Conservation (phyloP, 2,113 vertebrate genomes). For the Lepidothrix coronata region DNA sequence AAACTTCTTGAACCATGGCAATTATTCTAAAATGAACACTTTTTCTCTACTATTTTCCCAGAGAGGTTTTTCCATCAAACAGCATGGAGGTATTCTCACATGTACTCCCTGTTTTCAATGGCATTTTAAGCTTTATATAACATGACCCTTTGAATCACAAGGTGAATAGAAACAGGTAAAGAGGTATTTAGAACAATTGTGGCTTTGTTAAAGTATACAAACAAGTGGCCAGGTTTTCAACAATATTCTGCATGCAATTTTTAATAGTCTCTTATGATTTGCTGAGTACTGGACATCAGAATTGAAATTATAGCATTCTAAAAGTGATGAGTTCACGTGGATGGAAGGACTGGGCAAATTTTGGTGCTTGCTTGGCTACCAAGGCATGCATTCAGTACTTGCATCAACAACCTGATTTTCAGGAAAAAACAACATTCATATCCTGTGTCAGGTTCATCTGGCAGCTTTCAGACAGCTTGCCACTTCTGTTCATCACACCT, state of each 20-base stretch:
- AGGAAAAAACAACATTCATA: neutral
- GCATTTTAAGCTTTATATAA: constrained; percentile 14
- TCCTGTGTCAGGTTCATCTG: neutral
- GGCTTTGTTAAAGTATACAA: neutral
- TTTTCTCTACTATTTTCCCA: neutral
- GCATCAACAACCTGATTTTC: neutral
- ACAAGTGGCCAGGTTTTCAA: neutral
- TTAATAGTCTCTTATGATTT: neutral
- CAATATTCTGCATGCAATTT: neutral
- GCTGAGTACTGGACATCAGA: neutral
- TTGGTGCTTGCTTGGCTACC: neutral
- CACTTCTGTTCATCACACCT: neutral
- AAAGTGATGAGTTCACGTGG: neutral
- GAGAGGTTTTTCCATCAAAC: neutral
- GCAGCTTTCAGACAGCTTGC: neutral
- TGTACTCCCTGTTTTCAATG: neutral
- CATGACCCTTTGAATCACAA: neutral
- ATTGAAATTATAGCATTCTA: neutral
- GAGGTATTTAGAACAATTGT: neutral
- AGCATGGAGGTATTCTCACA: neutral
- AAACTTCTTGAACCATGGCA: constrained; percentile 12
- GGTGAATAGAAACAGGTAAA: constrained; percentile 13
- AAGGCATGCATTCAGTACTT: neutral
- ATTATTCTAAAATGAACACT: neutral
- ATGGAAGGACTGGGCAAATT: neutral